phyloP scores from a whole-genome alignment of 2,113 vertebrate species.

The Lethenteron reissneri region DNA sequence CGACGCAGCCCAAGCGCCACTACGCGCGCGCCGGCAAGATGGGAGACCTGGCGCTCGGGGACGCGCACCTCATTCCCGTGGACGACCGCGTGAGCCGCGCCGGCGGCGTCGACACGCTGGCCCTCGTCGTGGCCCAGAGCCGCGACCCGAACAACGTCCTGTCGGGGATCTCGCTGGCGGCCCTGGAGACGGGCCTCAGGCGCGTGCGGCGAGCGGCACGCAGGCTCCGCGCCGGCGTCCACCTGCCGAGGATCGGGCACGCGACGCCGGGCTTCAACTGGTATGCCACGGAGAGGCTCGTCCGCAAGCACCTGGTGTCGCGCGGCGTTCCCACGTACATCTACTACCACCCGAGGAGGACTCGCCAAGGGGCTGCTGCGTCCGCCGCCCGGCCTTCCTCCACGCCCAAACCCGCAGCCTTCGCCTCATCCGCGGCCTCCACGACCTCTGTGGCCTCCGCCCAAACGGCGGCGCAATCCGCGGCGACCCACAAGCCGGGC shows the following conservation, averaged over 20 bases:
- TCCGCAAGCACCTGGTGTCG: conserved; percentile 49
- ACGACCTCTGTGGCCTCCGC: too few relatives aligned
- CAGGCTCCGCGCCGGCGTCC: conserved; percentile 37
- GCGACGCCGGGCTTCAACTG: conserved; percentile 71
- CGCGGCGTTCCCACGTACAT: conserved; percentile 46
- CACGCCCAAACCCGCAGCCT: too few relatives aligned
- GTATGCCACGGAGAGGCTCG: conserved; percentile 71
- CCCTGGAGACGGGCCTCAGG: conserved; percentile 54
- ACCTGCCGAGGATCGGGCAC: conserved; percentile 67
- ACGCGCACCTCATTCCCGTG: conserved; percentile 51
- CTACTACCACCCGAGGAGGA: conserved; percentile 20
- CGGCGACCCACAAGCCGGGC: too few relatives aligned
- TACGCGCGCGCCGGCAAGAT: conserved; percentile 67
- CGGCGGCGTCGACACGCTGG: conserved; percentile 22
- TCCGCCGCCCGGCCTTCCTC: too few relatives aligned
- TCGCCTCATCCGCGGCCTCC: too few relatives aligned
- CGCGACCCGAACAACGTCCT: conserved; percentile 42
- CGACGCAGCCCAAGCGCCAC: conserved; percentile 39
- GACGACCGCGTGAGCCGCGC: conserved; percentile 23
- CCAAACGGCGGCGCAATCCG: too few relatives aligned
- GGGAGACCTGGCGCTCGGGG: conserved; percentile 56
- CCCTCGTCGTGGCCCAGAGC: conserved; percentile 56
- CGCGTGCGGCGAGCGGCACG: conserved; percentile 44
- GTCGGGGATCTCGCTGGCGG: conserved; percentile 48
- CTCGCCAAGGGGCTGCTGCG: too few relatives aligned